Evolutionary conservation across 2,113 vertebrate genomes (phyloP), one percentile per base, ranked within the genome.

Genomic region (Daphoenositta chrysoptera): DNA sequence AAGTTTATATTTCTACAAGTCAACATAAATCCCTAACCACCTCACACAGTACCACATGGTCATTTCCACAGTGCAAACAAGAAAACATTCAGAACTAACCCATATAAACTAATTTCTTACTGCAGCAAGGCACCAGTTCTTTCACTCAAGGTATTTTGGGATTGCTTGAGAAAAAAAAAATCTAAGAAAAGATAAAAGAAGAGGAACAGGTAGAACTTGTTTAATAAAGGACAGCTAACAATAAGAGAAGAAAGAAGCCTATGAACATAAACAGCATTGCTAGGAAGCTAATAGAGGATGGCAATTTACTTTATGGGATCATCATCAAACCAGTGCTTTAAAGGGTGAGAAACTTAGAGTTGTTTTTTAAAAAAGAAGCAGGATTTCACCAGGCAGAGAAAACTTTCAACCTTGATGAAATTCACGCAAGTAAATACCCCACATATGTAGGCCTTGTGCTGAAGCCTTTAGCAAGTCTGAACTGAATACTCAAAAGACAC

Each of bases 391-490:
- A 50, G 11, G 15, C n/a, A 72, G 19, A 86, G 48, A 56, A 90
- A 75, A 79, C 19, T n/a, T 58, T 17, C 10, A 45, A 21, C 39
- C 54, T 53, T 53, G 47, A 26, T 45, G 5, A 73, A 83, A 80
- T 65, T 48, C 50, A 69, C 2, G 0, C 10, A 51, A 20, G n/a
- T 10, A 24, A 82, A 83, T 26, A 69, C 8, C 24, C 14, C 2
- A 1, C 13, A 57, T 10, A 3, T 2, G 0, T 27, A 57, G n/a
- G 39, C 53, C n/a, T 76, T 30, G 17, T 1, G 0, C 27, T 35
- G 40, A 66, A 50, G 7, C 39, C 35, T 48, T 71, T 1, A 66
- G 26, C 28, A 58, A 50, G 26, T 39, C 45, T 58, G 31, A 91
- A 57, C 9, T n/a, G 14, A 82, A 44, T 22, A 47, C n/a, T 58